Percentiles rank a stretch among this genome's conserved stretches.
Evolutionary conservation across 2,888 invertebrate species (phyloP).

Genomic region (Willowsia nigromaculata): DNA sequence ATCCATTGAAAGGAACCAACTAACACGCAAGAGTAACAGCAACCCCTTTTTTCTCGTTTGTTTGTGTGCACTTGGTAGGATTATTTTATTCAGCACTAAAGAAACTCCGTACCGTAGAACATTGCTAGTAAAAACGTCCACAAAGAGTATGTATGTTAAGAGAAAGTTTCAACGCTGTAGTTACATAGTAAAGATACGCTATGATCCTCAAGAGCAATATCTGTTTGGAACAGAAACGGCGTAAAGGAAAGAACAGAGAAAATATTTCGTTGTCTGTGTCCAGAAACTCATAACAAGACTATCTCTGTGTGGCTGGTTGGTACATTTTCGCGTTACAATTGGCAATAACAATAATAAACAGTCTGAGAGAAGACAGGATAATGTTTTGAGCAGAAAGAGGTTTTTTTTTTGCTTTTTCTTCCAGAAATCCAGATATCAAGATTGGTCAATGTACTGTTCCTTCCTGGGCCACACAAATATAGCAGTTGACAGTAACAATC

Average conservation of each 20-base stretch:
- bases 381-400: conserved; percentile 25
- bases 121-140: no score
- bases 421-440: background rate
- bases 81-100: background rate
- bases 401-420: no score
- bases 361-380: conserved; percentile 20
- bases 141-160: no score
- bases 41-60: background rate
- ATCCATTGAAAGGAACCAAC: background rate
- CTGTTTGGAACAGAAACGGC: background rate
- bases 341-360: conserved; percentile 60
- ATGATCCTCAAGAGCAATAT: background rate
- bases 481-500: conserved; percentile 6
- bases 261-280: background rate
- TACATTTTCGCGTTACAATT: conserved; percentile 52
- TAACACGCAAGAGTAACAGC: background rate
- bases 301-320: background rate
- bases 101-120: background rate
- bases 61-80: background rate
- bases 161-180: no score
- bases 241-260: background rate
- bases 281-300: background rate
- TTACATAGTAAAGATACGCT: no score
- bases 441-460: conserved; percentile 11
- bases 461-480: conserved; percentile 24